Evolutionary conservation across 2,888 invertebrate genomes (phyloP).

Genomic region (Ormyrus rosae): DNA sequence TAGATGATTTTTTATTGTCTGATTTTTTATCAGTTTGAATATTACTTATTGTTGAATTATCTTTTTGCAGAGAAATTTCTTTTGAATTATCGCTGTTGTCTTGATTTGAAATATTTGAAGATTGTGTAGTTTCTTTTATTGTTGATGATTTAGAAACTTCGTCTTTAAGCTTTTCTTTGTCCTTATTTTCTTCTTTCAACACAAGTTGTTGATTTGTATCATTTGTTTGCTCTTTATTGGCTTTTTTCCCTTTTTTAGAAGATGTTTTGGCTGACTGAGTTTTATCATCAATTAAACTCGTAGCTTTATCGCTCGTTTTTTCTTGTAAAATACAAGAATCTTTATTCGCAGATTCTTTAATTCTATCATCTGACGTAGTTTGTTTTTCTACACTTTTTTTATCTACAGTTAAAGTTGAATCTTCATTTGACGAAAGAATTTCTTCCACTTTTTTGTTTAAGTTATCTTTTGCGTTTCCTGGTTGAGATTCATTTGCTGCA

Average conservation of each 20-base stretch:
- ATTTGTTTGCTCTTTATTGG: too few species aligned
- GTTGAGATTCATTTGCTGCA: not conserved
- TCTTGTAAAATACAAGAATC: constrained; percentile 46
- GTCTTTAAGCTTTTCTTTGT: not conserved
- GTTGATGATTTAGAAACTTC: not conserved
- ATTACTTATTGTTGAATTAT: not conserved
- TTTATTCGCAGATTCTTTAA: not conserved
- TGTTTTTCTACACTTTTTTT: too few species aligned
- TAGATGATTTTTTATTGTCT: constrained; percentile 51
- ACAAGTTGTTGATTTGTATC: too few species aligned
- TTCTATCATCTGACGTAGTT: too few species aligned
- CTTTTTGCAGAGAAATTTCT: not conserved
- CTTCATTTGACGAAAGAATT: too few species aligned
- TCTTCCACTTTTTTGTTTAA: too few species aligned
- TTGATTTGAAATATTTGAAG: not conserved
- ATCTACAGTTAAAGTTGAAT: too few species aligned
- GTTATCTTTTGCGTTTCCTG: too few species aligned
- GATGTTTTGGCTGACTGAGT: too few species aligned
- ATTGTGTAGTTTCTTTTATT: not conserved
- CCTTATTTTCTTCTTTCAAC: constrained; percentile 49
- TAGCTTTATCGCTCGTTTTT: not conserved
- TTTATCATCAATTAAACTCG: too few species aligned
- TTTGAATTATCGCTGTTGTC: too few species aligned
- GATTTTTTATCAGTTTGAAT: constrained; percentile 36
- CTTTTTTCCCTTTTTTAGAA: too few species aligned